Conservation (phyloP, 2,888 invertebrate genomes). For the Resseliella maxima region DNA sequence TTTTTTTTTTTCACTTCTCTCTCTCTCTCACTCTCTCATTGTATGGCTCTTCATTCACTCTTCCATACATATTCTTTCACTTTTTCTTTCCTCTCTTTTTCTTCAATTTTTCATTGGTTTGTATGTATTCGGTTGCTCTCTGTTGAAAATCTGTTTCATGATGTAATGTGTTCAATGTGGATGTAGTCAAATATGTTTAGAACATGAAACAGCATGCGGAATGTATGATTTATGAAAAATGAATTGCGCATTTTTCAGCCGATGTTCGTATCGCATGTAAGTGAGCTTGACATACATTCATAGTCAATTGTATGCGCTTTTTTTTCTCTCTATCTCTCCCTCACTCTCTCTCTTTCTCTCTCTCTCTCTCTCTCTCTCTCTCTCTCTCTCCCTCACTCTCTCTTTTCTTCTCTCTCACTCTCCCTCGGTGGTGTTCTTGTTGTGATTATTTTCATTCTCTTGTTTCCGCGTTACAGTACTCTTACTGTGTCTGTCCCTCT, state of each 20-base stretch:
- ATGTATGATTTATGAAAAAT: conserved; percentile 45
- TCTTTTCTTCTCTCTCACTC: too few species aligned
- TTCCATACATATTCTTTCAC: not conserved
- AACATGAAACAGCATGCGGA: conserved; percentile 45
- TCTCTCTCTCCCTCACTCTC: not conserved
- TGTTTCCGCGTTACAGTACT: too few species aligned
- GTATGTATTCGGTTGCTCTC: not conserved
- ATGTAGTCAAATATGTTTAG: conserved; percentile 38
- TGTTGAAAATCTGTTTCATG: conserved; percentile 23
- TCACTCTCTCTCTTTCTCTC: not conserved
- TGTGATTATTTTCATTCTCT: not conserved
- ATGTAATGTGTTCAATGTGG: conserved; percentile 26
- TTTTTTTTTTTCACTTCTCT: not conserved
- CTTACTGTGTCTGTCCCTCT: not conserved
- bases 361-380: too few species aligned
- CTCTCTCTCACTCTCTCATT: not conserved
- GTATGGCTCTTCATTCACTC: too few species aligned
- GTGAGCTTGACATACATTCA: conserved; percentile 29
- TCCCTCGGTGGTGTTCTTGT: too few species aligned
- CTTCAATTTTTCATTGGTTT: not conserved
- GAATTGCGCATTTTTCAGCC: conserved; percentile 40
- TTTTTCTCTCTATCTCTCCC: too few species aligned
- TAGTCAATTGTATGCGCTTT: not conserved
- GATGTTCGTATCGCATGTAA: not conserved
- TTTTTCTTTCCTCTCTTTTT: not conserved